Base-by-base conservation (phyloP, 2,888 invertebrate genomes). In the Dexiosoma caninum region DNA sequence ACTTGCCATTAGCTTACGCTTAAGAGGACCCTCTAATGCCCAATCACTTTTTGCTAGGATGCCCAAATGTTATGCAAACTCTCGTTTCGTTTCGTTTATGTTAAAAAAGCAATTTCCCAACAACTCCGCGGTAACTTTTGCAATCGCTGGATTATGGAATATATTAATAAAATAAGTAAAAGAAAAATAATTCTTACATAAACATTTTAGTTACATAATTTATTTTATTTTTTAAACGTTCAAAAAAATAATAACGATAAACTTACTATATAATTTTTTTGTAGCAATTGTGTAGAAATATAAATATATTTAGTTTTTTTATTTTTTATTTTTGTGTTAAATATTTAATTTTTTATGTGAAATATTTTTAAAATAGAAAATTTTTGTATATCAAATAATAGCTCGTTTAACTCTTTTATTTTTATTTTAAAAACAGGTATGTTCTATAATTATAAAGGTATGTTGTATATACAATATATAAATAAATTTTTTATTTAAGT, bases 231-330 rank as follows among this genome's bases (percentile, higher is more conserved):
- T 12, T 32, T 19, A 57, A 53, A 55, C 19, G 44, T 10, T 59
- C 14, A 16, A 32, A 59, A 35, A 59, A 51, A 75, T 67, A 67
- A 67, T 67, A 75, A 75, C 67, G 75, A 67, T 59, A 42, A 59
- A 75, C 74, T 75, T 67, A 75, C 37, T 2, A 19, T 64, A 30
- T 42, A 35, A 37, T 30, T 16, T 7, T 44, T 42, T 40, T 64
- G 8, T 72, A 16, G 42, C 57, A 57, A 51, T 75, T 75, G 66
- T 67, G 8, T 32, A 59, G 40, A 59, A 67, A 59, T 67, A 75
- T 66, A 66, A 32, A 64, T 64, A 62, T 19, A n/a, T n/a, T n/a
- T n/a, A n/a, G 16, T 23, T 44, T 42, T 37, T 51, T 37, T 27
- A 2, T 14, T 40, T 30, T 62, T 32, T 42, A 16, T n/a, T 57